Percentiles rank a stretch among this genome's conserved stretches.
Evolutionary conservation across 2,113 vertebrate species (phyloP).

Genomic region (Crotalus viridis): DNA sequence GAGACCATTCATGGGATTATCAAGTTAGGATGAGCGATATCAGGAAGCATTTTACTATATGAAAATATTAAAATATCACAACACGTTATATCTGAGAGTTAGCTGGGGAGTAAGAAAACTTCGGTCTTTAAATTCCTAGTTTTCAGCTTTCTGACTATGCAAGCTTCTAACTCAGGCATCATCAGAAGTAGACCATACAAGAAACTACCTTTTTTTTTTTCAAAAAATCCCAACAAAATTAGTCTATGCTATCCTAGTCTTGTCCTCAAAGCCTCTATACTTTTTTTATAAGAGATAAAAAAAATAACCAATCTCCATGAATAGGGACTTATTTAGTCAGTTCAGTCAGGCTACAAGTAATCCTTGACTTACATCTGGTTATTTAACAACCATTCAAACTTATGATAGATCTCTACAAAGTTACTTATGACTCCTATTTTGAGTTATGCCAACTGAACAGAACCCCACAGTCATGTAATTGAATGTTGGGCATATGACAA

Average conservation of each 20-base stretch:
- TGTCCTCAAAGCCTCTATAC: constrained; percentile 2
- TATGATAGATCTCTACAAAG: neutral
- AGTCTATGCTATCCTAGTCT: neutral
- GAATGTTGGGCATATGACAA: neutral
- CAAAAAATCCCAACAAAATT: neutral
- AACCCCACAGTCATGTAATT: neutral
- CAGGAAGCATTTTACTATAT: neutral
- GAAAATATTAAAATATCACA: neutral
- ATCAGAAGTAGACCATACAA: neutral
- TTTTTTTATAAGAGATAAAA: neutral
- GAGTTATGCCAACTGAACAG: neutral
- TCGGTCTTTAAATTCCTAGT: neutral
- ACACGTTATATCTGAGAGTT: neutral
- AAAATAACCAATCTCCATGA: neutral
- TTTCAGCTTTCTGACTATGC: neutral
- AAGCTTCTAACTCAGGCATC: neutral
- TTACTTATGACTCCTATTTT: neutral
- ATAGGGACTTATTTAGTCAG: constrained; percentile 23
- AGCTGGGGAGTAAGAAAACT: neutral
- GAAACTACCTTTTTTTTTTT: neutral
- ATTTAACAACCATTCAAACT: neutral
- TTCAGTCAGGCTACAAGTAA: constrained; percentile 27
- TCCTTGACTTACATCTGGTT: neutral
- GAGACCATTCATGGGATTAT: neutral
- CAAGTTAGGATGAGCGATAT: neutral